Evolutionary conservation across 2,797 vertebrate species (phyloP).

Genomic region (Peromyscus attwateri): DNA sequence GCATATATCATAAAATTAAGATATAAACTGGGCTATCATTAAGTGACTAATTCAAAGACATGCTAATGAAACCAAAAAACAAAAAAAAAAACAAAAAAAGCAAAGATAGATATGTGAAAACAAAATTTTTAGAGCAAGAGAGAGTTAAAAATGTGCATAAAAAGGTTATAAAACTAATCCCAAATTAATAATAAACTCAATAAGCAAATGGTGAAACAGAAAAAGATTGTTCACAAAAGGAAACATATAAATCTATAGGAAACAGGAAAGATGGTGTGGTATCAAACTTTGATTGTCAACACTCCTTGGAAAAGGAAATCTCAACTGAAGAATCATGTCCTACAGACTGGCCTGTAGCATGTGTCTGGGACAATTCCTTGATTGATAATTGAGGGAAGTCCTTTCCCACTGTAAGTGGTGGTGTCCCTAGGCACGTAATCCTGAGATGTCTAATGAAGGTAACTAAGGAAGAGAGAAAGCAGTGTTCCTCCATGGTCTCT

Average conservation of each 20-base stretch:
- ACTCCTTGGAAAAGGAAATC: not conserved
- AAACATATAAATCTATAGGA: not conserved
- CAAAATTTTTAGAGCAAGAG: not conserved
- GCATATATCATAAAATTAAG: not conserved
- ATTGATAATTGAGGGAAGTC: not conserved
- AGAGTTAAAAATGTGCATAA: not conserved
- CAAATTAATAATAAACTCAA: not conserved
- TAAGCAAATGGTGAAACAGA: not conserved
- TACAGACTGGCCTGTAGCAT: not conserved
- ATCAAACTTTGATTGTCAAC: not conserved
- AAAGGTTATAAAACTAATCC: not conserved
- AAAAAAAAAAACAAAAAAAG: not conserved
- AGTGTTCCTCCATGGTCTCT: not conserved
- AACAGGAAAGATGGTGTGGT: not conserved
- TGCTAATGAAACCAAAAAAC: not conserved
- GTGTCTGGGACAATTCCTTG: not conserved
- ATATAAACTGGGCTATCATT: not conserved
- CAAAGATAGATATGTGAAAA: not conserved
- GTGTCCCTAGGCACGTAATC: too few relatives aligned
- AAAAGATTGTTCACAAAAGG: not conserved
- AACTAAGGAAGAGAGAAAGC: too few relatives aligned
- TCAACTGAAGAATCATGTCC: not conserved
- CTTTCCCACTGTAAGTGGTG: too few relatives aligned
- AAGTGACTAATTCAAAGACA: not conserved
- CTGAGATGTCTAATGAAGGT: too few relatives aligned